Percentiles rank a stretch among this genome's conserved stretches.
These are phyloP conservation scores for Glyptemys insculpta DNA, from an alignment of 2,797 vertebrate species.

Conservation along the genomic window DNA sequence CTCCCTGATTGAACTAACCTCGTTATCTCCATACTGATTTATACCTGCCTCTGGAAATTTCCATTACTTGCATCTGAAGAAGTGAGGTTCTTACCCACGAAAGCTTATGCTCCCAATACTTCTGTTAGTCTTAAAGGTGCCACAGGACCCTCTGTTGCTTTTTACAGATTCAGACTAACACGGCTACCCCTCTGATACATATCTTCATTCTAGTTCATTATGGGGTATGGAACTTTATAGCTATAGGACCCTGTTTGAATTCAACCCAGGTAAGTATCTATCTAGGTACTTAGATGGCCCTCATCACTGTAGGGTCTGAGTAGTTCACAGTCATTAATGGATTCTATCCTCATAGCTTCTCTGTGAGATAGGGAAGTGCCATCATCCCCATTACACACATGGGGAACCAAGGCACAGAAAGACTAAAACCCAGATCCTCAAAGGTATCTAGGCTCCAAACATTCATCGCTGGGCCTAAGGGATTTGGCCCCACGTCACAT, in stretches of 20 bases:
- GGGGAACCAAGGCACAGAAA: neutral
- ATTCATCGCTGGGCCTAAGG: neutral
- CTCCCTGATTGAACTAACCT: no score
- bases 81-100: no score
- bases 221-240: neutral
- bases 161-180: no score
- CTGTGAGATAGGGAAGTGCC: neutral
- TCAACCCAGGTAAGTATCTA: neutral
- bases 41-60: no score
- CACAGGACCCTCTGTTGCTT: no score
- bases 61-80: no score
- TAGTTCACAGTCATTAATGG: accelerated
- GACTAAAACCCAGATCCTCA: neutral
- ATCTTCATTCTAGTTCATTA: accelerated
- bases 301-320: neutral
- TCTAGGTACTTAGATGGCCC: neutral
- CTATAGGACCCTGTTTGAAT: neutral
- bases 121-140: no score
- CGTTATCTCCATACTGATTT: no score
- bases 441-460: neutral
- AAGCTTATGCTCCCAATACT: no score
- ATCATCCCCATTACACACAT: neutral
- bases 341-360: accelerated
- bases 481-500: neutral
- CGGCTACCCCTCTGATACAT: no score